Evolutionary conservation across 1,140 invertebrate genomes (phyloP).

Genomic region (Drosophila persimilis): DNA sequence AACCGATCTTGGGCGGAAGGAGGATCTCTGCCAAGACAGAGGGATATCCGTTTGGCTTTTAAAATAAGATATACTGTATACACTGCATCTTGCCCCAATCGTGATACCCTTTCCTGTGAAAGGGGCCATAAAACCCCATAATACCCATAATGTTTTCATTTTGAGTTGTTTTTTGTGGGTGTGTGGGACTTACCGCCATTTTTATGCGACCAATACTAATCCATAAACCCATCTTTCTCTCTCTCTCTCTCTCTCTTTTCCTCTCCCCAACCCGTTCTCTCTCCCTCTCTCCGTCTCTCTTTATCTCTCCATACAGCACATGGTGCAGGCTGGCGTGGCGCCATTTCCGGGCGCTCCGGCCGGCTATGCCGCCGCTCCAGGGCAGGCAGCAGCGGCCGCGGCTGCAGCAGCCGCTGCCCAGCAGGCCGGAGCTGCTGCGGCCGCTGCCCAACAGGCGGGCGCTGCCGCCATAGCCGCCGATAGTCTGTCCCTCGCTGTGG

Average conservation of each 20-base stretch:
- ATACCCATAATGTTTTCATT: slow-evolving; percentile 23
- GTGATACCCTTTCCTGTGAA: too few species aligned
- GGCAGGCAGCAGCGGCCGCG: slow-evolving; percentile 87
- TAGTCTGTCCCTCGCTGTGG: slow-evolving; percentile 86
- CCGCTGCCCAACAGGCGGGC: slow-evolving; percentile 83
- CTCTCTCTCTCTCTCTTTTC: slow-evolving; percentile 16
- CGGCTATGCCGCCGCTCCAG: slow-evolving; percentile 87
- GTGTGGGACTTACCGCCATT: slow-evolving; percentile 11
- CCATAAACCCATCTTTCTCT: slow-evolving; percentile 49
- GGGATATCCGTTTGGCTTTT: too few species aligned
- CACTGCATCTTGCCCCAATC: too few species aligned
- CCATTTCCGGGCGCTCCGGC: slow-evolving; percentile 91
- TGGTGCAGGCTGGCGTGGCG: slow-evolving; percentile 96
- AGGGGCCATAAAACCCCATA: slow-evolving; percentile 3
- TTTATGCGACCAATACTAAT: slow-evolving; percentile 50
- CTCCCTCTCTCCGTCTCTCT: background rate
- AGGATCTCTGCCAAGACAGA: too few species aligned
- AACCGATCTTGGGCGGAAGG: too few species aligned
- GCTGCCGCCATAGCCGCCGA: slow-evolving; percentile 78
- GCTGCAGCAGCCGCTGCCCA: slow-evolving; percentile 86
- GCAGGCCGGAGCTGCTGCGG: slow-evolving; percentile 83
- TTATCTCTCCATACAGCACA: slow-evolving; percentile 88
- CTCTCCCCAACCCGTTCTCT: slow-evolving; percentile 9
- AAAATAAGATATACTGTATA: too few species aligned
- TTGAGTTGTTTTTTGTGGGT: slow-evolving; percentile 2